Conservation (phyloP, 1,140 invertebrate species). For the Neelides sp. region DNA sequence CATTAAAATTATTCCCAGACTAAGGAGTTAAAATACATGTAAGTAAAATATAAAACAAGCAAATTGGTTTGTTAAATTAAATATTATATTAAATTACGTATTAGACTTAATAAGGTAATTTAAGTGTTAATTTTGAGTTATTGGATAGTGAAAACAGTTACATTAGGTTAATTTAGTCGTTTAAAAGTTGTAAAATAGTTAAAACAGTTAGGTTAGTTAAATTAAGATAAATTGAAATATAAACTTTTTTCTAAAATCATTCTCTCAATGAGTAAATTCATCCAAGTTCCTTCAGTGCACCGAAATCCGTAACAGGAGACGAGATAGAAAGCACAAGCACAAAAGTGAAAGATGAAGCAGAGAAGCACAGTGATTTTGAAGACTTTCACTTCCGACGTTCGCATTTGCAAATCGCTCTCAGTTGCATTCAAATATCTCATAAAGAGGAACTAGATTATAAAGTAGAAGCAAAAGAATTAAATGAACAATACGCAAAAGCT, state of each 20-base stretch:
- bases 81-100: too few species aligned
- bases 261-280: slow-evolving; percentile 6
- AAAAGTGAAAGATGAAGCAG: slow-evolving; percentile 29
- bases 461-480: background rate
- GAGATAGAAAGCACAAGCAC: slow-evolving; percentile 27
- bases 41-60: too few species aligned
- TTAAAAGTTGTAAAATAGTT: too few species aligned
- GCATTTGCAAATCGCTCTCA: slow-evolving; percentile 22
- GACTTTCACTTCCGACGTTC: slow-evolving; percentile 19
- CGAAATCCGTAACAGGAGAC: slow-evolving; percentile 16
- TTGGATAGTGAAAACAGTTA: too few species aligned
- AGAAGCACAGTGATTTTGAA: slow-evolving; percentile 26
- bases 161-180: too few species aligned
- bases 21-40: too few species aligned
- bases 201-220: background rate
- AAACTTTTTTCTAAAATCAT: too few species aligned
- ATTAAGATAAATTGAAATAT: background rate
- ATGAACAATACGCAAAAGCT: background rate
- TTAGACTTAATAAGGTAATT: too few species aligned
- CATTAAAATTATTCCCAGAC: too few species aligned
- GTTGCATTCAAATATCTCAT: slow-evolving; percentile 21
- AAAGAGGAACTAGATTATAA: slow-evolving; percentile 24
- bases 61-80: too few species aligned
- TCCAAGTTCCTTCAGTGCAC: slow-evolving; percentile 20
- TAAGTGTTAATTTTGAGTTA: too few species aligned